phyloP scores from a whole-genome alignment of 2,113 vertebrate genomes.

The Rhabdornis inornatus region DNA sequence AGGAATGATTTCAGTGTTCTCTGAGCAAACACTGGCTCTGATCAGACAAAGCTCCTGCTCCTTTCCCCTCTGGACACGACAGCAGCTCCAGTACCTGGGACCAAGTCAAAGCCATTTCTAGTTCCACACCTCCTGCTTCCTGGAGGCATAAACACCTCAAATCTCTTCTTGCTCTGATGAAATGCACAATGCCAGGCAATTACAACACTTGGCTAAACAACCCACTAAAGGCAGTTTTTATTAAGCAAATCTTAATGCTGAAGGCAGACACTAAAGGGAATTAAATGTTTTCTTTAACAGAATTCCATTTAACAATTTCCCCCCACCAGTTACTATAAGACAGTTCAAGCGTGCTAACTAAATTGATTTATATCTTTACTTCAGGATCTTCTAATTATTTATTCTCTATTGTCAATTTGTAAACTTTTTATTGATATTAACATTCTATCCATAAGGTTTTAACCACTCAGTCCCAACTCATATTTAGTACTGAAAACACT shows the following conservation, averaged over 20 bases:
- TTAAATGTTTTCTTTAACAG: background rate
- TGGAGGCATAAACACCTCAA: background rate
- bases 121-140: background rate
- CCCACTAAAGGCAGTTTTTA: background rate
- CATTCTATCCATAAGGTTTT: background rate
- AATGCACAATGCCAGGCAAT: background rate
- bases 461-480: background rate
- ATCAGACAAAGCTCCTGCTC: background rate
- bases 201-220: background rate
- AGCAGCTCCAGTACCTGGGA: background rate
- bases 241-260: background rate
- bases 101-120: background rate
- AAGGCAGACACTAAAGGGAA: background rate
- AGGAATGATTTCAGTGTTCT: background rate
- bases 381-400: background rate
- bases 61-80: background rate
- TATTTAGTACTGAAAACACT: background rate
- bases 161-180: background rate
- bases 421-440: background rate
- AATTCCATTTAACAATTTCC: background rate
- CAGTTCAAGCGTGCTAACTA: background rate
- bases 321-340: background rate
- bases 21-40: background rate
- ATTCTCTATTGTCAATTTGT: background rate
- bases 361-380: background rate